Conservation (phyloP, 2,888 invertebrate species). For the Callosobruchus maculatus region DNA sequence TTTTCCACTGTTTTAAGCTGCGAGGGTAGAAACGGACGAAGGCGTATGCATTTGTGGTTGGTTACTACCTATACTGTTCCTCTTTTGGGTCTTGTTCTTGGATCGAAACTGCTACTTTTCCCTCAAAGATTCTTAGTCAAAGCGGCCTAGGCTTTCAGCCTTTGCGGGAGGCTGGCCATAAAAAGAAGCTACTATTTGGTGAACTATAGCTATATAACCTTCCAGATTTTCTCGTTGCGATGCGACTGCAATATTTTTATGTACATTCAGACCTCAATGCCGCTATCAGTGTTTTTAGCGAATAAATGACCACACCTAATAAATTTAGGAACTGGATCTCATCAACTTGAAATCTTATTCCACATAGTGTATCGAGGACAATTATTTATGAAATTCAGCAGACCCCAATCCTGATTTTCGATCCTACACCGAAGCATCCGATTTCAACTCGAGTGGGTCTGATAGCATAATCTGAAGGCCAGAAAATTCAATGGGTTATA, state of each 20-base stretch:
- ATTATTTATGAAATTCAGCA: background rate
- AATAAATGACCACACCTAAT: background rate
- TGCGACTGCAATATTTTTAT: too few species aligned
- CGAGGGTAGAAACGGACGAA: background rate
- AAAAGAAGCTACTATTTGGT: too few species aligned
- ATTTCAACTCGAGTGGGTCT: background rate
- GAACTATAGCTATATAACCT: too few species aligned
- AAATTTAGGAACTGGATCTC: background rate
- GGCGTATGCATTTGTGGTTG: background rate
- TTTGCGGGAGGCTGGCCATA: too few species aligned
- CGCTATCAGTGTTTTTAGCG: too few species aligned
- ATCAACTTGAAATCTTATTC: background rate
- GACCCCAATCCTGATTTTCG: background rate
- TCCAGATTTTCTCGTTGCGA: too few species aligned
- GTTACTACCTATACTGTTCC: background rate
- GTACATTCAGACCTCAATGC: too few species aligned
- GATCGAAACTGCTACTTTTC: too few species aligned
- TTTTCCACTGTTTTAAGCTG: conserved; percentile 14
- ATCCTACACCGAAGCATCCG: background rate
- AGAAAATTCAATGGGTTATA: background rate
- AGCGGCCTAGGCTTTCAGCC: too few species aligned
- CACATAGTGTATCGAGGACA: background rate
- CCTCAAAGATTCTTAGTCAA: too few species aligned
- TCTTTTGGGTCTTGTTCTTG: background rate
- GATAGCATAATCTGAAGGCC: background rate